Base-by-base conservation (phyloP, 2,113 vertebrate genomes). In the Mystacornis crossleyi region DNA sequence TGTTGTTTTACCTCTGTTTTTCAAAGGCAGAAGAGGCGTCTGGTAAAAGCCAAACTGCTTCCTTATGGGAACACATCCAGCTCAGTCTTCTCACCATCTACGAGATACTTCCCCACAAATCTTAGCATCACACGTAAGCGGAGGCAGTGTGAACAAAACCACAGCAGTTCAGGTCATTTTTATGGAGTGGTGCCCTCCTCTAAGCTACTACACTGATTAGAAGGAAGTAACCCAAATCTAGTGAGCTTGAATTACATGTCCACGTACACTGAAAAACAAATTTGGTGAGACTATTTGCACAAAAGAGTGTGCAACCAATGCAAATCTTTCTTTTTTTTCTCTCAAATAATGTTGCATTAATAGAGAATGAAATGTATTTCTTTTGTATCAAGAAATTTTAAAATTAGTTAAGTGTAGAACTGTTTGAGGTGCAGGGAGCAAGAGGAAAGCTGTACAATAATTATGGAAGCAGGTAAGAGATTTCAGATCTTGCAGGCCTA, bases 401-500 rank as follows among this genome's bases (percentile, higher is more conserved):
- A 77, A 31, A n/a, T n/a, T 33, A 29, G 15, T 24, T 25, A 31
- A 31, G 19, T 24, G 36, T 34, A 28, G 36, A 66, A 20, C 60
- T 40, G 33, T 89, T 84, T 64, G 33, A 95, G 81, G 86, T 95
- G 78, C 87, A 95, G 87, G 78, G 95, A 97, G 53, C 53, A 96
- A 38, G 89, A 62, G 77, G 82, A 87, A 74, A 19, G 8, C 80
- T 79, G 66, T 62, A 72, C 80, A 89, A 8, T 79, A 89, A 82
- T 81, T 85, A 72, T 45, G 90, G 93, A 90, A 94, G 77, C 69
- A 62, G 50, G 90, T 94, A 92, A 83, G 81, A 86, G 84, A 71
- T 81, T 97, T 94, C 95, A 87, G 89, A 94, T 93, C 88, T 58
- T 71, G 69, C 84, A 95, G 96, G 70, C 90, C 95, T 95, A 77